Evolutionary conservation across 2,888 invertebrate species (phyloP).

Genomic region (Drosophila quasianomalipes): DNA sequence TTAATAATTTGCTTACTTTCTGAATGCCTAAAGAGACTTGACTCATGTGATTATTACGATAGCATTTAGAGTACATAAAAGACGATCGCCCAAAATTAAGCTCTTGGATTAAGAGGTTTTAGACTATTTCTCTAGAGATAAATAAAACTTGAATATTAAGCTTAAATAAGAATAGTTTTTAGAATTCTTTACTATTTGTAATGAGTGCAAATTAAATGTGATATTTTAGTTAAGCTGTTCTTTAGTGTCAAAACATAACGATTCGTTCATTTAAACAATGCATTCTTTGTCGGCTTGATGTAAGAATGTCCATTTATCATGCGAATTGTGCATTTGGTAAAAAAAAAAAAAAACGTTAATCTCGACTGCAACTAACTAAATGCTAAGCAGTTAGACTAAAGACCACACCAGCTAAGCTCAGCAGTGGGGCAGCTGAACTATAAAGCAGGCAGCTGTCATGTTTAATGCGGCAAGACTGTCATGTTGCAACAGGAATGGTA

Average conservation of each 20-base stretch:
- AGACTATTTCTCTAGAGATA: not conserved
- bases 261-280: not conserved
- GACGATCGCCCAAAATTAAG: not conserved
- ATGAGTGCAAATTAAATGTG: conserved; percentile 10
- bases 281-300: conserved; percentile 37
- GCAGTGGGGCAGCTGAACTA: not conserved
- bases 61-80: not conserved
- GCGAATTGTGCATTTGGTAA: conserved; percentile 74
- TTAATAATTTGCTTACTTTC: not conserved
- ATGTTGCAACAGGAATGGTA: conserved; percentile 18
- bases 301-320: conserved; percentile 62
- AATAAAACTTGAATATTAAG: not conserved
- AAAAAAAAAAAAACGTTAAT: conserved; percentile 73
- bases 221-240: conserved; percentile 1
- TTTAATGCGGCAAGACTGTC: conserved; percentile 45
- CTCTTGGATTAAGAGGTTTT: not conserved
- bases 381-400: conserved; percentile 32
- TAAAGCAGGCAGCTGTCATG: conserved; percentile 30
- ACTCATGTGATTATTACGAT: not conserved
- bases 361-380: conserved; percentile 40
- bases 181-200: not conserved
- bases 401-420: conserved; percentile 24
- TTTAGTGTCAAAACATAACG: conserved; percentile 21
- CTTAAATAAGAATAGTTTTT: no score
- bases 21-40: not conserved